A percentile compares a stretch with the other conserved stretches of the same genome.
Conservation (phyloP, 2,113 vertebrate species). For the Pristiophorus japonicus region DNA sequence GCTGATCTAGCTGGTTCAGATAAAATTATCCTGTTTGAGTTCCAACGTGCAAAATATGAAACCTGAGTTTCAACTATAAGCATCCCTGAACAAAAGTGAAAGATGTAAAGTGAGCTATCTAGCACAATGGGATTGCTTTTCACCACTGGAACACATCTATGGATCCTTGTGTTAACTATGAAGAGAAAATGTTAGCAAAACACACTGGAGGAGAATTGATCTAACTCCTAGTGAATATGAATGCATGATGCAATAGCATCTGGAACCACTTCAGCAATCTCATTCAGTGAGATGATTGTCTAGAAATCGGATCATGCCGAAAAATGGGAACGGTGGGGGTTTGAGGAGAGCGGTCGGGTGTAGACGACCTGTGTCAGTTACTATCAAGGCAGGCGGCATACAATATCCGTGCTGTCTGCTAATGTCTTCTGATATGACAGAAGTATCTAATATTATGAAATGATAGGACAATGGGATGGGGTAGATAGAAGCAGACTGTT, state of each 20-base stretch:
- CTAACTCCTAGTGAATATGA: neutral
- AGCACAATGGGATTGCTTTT: neutral
- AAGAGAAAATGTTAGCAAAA: neutral
- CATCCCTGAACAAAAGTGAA: neutral
- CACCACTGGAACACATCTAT: neutral
- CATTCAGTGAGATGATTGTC: neutral
- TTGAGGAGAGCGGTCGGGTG: too few relatives aligned
- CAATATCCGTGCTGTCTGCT: too few relatives aligned
- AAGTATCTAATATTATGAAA: too few relatives aligned
- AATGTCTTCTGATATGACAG: too few relatives aligned
- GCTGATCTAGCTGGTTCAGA: neutral
- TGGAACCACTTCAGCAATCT: neutral
- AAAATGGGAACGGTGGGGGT: too few relatives aligned
- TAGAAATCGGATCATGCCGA: neutral
- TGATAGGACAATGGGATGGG: too few relatives aligned
- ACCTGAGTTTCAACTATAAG: neutral
- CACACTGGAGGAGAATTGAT: neutral
- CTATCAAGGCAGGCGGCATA: too few relatives aligned
- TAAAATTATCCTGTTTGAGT: neutral
- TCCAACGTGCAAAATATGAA: neutral
- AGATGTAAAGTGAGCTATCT: neutral
- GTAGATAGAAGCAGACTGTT: too few relatives aligned
- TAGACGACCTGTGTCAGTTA: too few relatives aligned
- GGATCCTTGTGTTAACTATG: neutral
- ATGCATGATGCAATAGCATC: neutral